These are phyloP conservation scores for Brachylomia viminalis DNA, from an alignment of 2,888 invertebrate genomes.

Conservation along the genomic window DNA sequence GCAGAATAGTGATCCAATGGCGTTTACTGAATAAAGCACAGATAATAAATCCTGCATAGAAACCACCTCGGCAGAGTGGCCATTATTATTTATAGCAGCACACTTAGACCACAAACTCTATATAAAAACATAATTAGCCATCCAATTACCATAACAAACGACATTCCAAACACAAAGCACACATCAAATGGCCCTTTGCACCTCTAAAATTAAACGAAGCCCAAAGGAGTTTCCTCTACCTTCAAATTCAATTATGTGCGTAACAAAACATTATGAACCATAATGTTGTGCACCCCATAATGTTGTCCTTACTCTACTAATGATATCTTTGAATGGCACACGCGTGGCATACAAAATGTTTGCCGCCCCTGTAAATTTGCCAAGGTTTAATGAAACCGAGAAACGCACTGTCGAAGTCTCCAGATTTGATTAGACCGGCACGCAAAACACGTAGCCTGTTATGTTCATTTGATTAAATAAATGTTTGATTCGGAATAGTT, in stretches of 20 bases:
- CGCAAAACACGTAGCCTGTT: slow-evolving; percentile 80
- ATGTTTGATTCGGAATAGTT: slow-evolving; percentile 79
- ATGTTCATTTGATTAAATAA: slow-evolving; percentile 84
- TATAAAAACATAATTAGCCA: slow-evolving; percentile 12
- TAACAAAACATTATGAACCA: slow-evolving; percentile 71
- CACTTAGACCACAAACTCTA: background rate
- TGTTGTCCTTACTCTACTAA: slow-evolving; percentile 73
- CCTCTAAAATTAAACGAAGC: slow-evolving; percentile 43
- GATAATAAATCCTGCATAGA: background rate
- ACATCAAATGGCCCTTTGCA: slow-evolving; percentile 25
- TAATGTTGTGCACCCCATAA: slow-evolving; percentile 71
- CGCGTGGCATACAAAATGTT: slow-evolving; percentile 70
- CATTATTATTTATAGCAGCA: background rate
- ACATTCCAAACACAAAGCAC: slow-evolving; percentile 19
- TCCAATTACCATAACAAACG: slow-evolving; percentile 45
- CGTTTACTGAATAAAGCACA: background rate
- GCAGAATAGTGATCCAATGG: background rate
- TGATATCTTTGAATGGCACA: slow-evolving; percentile 73
- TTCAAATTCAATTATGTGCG: slow-evolving; percentile 67
- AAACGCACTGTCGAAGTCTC: slow-evolving; percentile 74
- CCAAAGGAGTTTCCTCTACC: slow-evolving; percentile 47
- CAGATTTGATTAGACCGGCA: slow-evolving; percentile 81
- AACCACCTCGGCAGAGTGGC: background rate
- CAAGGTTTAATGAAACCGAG: slow-evolving; percentile 63
- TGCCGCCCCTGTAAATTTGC: slow-evolving; percentile 69